Percentiles rank a stretch among this genome's conserved stretches.
phyloP scores from a whole-genome alignment of 2,888 invertebrate genomes.

The Lottia gigantea region DNA sequence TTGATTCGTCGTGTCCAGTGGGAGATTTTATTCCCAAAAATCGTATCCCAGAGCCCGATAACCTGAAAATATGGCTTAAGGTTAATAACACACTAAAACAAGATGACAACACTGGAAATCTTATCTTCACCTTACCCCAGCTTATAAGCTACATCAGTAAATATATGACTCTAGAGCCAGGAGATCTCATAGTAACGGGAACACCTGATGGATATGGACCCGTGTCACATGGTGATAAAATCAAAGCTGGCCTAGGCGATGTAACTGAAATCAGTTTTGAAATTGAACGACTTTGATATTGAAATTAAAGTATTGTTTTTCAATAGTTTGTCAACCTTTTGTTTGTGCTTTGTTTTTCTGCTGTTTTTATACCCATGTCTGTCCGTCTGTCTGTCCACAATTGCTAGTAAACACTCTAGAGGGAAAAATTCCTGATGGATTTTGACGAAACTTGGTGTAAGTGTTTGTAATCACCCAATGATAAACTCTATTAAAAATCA shows the following conservation, averaged over 20 bases:
- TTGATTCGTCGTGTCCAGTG: conserved; percentile 83
- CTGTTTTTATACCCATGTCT: too few species aligned
- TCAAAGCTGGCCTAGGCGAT: conserved; percentile 73
- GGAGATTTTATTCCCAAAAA: conserved; percentile 74
- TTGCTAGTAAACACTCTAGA: too few species aligned
- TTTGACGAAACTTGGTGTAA: too few species aligned
- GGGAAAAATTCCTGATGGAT: too few species aligned
- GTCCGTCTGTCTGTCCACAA: too few species aligned
- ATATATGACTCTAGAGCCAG: conserved; percentile 79
- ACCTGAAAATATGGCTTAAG: conserved; percentile 59
- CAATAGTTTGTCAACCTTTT: too few species aligned
- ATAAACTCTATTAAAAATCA: too few species aligned
- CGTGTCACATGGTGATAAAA: conserved; percentile 75
- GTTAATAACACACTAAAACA: conserved; percentile 75
- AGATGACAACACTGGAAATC: conserved; percentile 76
- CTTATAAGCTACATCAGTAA: conserved; percentile 77
- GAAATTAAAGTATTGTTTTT: too few species aligned
- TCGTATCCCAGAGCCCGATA: conserved; percentile 48
- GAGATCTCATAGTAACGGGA: conserved; percentile 81
- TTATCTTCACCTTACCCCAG: conserved; percentile 77
- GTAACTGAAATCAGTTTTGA: conserved; percentile 53
- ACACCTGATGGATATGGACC: conserved; percentile 78
- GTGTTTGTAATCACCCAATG: too few species aligned
- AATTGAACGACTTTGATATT: conserved; percentile 30
- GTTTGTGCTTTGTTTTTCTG: too few species aligned